These are phyloP conservation scores for Crossaster papposus DNA, from an alignment of 53 echinoderm and acorn worm genomes.

Conservation along the genomic window DNA sequence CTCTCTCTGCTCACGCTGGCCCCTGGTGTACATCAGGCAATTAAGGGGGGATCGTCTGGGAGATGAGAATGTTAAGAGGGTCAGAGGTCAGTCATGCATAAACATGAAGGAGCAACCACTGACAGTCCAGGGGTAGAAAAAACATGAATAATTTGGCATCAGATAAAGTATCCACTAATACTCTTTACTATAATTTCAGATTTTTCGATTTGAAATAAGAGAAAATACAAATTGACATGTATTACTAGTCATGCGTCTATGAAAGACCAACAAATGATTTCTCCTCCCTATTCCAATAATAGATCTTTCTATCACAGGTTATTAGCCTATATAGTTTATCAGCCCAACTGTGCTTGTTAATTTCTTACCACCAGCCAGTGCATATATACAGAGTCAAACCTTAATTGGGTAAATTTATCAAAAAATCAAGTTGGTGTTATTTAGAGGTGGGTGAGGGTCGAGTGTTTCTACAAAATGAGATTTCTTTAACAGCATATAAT, in stretches of 20 bases:
- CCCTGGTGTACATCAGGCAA: slow-evolving; percentile 38
- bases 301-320: slow-evolving; percentile 14
- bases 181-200: too few relatives aligned
- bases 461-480: slow-evolving; percentile 28
- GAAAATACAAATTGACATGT: not conserved
- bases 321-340: slow-evolving; percentile 49
- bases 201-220: too few relatives aligned
- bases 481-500: slow-evolving; percentile 2
- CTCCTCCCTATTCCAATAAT: not conserved
- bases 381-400: not conserved
- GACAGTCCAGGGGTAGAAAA: not conserved
- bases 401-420: slow-evolving; percentile 59
- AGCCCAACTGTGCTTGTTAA: slow-evolving; percentile 25
- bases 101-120: slow-evolving; percentile 38
- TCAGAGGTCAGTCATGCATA: slow-evolving; percentile 35
- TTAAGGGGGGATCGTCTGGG: slow-evolving; percentile 50
- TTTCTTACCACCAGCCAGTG: slow-evolving; percentile 27
- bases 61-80: slow-evolving; percentile 59
- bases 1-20: not conserved
- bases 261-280: not conserved
- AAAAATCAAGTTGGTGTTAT: slow-evolving; percentile 21
- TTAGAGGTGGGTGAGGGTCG: not conserved
- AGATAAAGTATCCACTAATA: not conserved
- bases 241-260: not conserved
- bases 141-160: not conserved